Base-by-base conservation (phyloP, 2,888 invertebrate species). In the Busseola fusca region DNA sequence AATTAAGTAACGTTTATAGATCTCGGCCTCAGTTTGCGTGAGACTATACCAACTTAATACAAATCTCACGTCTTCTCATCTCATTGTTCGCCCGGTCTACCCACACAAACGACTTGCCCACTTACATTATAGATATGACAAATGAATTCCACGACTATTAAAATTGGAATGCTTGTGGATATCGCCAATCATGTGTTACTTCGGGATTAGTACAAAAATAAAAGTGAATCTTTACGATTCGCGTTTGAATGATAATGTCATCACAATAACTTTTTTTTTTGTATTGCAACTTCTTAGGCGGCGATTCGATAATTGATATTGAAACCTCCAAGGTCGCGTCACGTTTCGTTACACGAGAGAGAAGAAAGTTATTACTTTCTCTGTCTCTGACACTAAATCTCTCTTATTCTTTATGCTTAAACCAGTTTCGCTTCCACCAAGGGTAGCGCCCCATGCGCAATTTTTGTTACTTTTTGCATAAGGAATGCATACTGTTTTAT, bases 201-300 rank as follows among this genome's bases (percentile, higher is more conserved):
- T 81, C 81, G 63, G 76, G 78, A 86, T 87, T 88, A 89, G 86
- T 90, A 88, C 80, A 88, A 88, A 88, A 88, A 87, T 87, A 87
- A 87, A 81, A 84, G 81, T 81, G 78, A 77, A 78, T 72, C 76
- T 57, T 72, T 65, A 64, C 40, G 56, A 56, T 59, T 56, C n/a
- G 16, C 16, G 54, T 72, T 69, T 70, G 65, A 62, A 25, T 58
- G 57, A 42, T 76, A 40, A 82, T 78, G 69, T 40, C 64, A 21
- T 72, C 37, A 30, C 34, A 42, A 50, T 52, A 40, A 30, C 12
- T 57, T 30, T 12, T 12, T 12, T 21, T 56, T 54, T 56, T 30
- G 7, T 25, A 52, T 25, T 52, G 14, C 25, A 27, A 27, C 16
- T 54, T 27, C n/a, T 25, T n/a, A 25, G 25, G 16, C 9, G n/a